phyloP scores from a whole-genome alignment of 2,888 invertebrate species.

The Acronicta leporina region DNA sequence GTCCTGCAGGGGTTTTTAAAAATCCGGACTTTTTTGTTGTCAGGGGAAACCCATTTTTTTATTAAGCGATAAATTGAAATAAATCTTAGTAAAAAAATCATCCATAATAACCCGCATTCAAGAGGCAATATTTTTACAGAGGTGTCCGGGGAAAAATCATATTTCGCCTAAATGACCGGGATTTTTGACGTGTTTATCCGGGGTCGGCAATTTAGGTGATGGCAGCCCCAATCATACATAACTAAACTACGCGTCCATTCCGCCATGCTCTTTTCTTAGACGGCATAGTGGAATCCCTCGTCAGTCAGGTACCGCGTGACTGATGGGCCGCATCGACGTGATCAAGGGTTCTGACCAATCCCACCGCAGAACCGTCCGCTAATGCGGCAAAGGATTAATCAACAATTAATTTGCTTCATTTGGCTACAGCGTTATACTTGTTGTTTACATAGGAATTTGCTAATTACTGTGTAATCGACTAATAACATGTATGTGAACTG shows the following conservation, averaged over 20 bases:
- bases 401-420: conserved; percentile 67
- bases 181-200: too few relatives aligned
- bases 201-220: too few relatives aligned
- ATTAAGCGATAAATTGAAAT: too few relatives aligned
- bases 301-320: conserved; percentile 62
- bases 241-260: neutral
- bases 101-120: too few relatives aligned
- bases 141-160: too few relatives aligned
- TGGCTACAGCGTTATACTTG: conserved; percentile 26
- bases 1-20: too few relatives aligned
- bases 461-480: conserved; percentile 37
- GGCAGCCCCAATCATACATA: too few relatives aligned
- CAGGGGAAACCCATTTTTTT: too few relatives aligned
- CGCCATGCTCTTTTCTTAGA: conserved; percentile 36
- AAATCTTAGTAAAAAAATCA: too few relatives aligned
- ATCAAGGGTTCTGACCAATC: conserved; percentile 62
- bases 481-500: conserved; percentile 11
- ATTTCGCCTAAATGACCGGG: too few relatives aligned
- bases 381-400: conserved; percentile 63
- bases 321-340: conserved; percentile 66
- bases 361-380: conserved; percentile 50
- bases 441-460: conserved; percentile 39
- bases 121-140: too few relatives aligned
- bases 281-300: conserved; percentile 30
- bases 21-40: too few relatives aligned